phyloP scores from a whole-genome alignment of 2,113 vertebrate genomes.

The Hepsetus odoe region DNA sequence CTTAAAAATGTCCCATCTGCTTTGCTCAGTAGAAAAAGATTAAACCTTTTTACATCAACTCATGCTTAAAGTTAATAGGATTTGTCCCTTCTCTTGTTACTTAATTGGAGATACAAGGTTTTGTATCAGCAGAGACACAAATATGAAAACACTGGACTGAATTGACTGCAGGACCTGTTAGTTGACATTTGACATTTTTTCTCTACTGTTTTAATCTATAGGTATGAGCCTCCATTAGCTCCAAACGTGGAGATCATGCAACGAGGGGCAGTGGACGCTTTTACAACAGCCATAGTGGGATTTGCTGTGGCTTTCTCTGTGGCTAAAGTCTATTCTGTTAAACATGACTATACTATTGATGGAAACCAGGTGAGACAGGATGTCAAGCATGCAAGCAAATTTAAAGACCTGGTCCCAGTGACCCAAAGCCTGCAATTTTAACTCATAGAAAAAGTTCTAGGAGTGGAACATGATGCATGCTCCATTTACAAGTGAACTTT shows the following conservation, averaged over 20 bases:
- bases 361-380: slow-evolving; percentile 83
- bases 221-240: slow-evolving; percentile 79
- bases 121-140: no score
- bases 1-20: no score
- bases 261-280: slow-evolving; percentile 75
- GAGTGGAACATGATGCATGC: no score
- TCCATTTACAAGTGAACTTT: no score
- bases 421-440: no score
- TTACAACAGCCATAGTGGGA: slow-evolving; percentile 87
- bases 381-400: not conserved
- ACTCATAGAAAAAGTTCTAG: no score
- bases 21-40: no score
- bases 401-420: no score
- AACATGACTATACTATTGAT: slow-evolving; percentile 88
- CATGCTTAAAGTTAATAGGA: no score
- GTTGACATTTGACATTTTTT: not conserved
- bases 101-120: no score
- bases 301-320: slow-evolving; percentile 92
- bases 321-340: slow-evolving; percentile 90
- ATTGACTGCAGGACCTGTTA: not conserved
- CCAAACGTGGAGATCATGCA: slow-evolving; percentile 76
- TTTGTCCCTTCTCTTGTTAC: no score
- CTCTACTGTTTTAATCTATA: slow-evolving; percentile 58
- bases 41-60: no score
- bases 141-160: not conserved